phyloP scores from a whole-genome alignment of 1,140 invertebrate species.

The Steinernema feltiae region DNA sequence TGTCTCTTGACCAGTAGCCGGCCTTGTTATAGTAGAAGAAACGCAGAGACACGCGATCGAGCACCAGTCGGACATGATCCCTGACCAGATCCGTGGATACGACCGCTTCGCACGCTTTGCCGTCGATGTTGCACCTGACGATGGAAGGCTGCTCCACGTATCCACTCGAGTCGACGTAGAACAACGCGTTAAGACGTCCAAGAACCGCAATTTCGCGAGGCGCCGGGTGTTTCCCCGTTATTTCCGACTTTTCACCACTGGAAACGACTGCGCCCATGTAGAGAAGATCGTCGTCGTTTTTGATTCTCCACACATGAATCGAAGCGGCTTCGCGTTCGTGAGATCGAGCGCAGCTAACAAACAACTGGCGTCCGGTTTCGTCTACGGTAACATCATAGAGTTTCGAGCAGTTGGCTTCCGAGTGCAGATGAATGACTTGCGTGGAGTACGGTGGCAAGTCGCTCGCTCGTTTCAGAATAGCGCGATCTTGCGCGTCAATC shows the following conservation, averaged over 20 bases:
- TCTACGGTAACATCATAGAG: not conserved
- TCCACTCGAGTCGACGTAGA: slow-evolving; percentile 1
- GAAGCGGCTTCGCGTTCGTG: not conserved
- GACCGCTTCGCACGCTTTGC: not conserved
- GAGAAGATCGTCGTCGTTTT: not conserved
- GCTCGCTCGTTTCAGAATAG: not conserved
- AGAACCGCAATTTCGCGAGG: not conserved
- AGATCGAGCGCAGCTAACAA: not conserved
- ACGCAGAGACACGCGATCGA: not conserved
- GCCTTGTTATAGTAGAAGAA: not conserved
- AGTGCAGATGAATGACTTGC: not conserved
- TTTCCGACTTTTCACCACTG: not conserved
- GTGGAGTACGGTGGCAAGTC: not conserved
- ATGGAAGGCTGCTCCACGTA: not conserved
- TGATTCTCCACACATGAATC: not conserved
- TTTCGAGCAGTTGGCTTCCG: not conserved
- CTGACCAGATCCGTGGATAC: not conserved
- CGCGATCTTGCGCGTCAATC: not conserved
- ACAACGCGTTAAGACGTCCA: not conserved
- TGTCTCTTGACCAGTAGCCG: not conserved
- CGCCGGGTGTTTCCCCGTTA: not conserved
- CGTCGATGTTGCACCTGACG: not conserved
- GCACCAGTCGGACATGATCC: not conserved
- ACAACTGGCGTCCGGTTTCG: not conserved
- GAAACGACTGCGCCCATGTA: not conserved